Base-by-base conservation (phyloP, 2,888 invertebrate genomes). In the Unio delphinus region DNA sequence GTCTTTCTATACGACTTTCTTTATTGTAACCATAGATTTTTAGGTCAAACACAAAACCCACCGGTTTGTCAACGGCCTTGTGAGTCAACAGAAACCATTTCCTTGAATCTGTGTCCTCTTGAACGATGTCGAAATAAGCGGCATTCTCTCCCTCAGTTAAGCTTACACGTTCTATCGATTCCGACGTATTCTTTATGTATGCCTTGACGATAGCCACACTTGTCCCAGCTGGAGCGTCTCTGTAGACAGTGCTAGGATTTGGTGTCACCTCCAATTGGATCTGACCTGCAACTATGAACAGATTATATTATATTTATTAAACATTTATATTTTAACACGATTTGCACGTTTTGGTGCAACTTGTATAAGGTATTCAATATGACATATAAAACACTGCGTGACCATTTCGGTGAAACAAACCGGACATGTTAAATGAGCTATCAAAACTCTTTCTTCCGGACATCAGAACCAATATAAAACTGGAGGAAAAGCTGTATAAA, bases 181-280 rank as follows among this genome's bases (percentile, higher is more conserved):
- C 28, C 5, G 74, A 73, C 1, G 83, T 81, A 11, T 58, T 69
- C 15, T 78, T 75, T 30, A 81, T 80, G 58, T 75, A 80, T 1
- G 79, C 83, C 6, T 61, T 76, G 4, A 85, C 78, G 1, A 72
- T 79, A 1, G 83, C 72, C 8, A 83, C 81, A 4, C 80, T 72
- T 3, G 80, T 78, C 15, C 72, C 76, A 0, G 76, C 72, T 0
- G 75, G 76, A 1, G 85, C 83, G 3, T 77, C 71, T 30, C 76
- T 67, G 64, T 82, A 80, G 6, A 85, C 76, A 4, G 80, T 60
- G 15, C 82, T 83, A 11, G 84, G 84, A 56, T 81, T 77, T 11
- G 81, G 80, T 11, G 73, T 74, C 1, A 83, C 79, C 15, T 61
- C 67, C 45, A 81, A 61, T 28, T 76, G 66, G 15, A 55, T 55